phyloP scores from a whole-genome alignment of 2,888 invertebrate genomes.

The Parochlus steinenii region DNA sequence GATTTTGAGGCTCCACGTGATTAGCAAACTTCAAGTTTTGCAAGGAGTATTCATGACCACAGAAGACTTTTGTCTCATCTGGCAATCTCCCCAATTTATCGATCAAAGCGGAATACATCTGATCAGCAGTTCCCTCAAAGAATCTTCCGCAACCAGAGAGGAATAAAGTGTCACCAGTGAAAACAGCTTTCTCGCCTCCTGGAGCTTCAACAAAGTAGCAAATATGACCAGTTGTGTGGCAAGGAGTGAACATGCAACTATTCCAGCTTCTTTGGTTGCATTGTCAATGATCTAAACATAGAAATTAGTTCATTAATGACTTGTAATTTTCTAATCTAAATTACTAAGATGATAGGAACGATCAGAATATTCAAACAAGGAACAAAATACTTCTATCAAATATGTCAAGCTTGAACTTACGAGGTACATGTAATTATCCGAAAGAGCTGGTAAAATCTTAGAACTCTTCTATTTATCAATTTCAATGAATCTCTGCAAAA shows the following conservation, averaged over 20 bases:
- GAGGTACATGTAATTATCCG: conserved; percentile 93
- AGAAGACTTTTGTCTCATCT: conserved; percentile 76
- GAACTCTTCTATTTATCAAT: conserved; percentile 96
- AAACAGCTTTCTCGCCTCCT: conserved; percentile 51
- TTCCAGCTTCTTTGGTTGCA: conserved; percentile 65
- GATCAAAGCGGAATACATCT: conserved; percentile 81
- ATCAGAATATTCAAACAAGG: not conserved
- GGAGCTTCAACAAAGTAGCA: conserved; percentile 70
- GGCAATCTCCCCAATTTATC: conserved; percentile 65
- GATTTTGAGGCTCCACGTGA: conserved; percentile 73
- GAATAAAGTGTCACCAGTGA: conserved; percentile 96
- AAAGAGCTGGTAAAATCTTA: conserved; percentile 67
- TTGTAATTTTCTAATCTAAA: no score
- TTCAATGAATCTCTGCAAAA: no score
- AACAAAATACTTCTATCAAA: conserved; percentile 7
- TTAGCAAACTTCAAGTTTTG: conserved; percentile 78
- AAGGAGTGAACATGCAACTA: conserved; percentile 90
- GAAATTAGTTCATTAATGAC: no score
- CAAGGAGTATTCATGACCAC: conserved; percentile 93
- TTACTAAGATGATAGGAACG: no score
- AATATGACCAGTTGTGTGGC: conserved; percentile 90
- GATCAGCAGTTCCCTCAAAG: conserved; percentile 91
- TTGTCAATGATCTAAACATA: conserved; percentile 54
- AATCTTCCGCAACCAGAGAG: conserved; percentile 92
- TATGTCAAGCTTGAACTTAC: conserved; percentile 30